Base-by-base conservation (phyloP, 2,113 vertebrate genomes). In the Cebidichthys violaceus region DNA sequence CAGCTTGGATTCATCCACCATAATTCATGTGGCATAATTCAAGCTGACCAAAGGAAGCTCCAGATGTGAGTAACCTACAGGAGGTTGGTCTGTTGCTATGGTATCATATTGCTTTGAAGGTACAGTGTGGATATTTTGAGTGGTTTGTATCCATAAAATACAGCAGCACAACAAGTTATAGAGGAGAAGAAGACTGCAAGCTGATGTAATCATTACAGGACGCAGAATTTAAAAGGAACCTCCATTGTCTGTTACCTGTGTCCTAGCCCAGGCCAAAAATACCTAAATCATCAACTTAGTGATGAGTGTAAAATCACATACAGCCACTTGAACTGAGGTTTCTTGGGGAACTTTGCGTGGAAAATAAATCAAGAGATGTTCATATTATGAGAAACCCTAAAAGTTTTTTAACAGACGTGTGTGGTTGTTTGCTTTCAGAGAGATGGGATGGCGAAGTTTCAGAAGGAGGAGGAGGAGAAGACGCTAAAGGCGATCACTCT, bases 401-500 rank as follows among this genome's bases (percentile, higher is more conserved):
- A 45, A 1, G 43, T 13, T 43, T 43, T 43, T 43, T 37, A 55
- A 24, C 13, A 74, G 41, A 10, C 4, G 18, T 67, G 20, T 64
- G 65, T 69, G 22, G 57, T 18, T 83, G 35, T 77, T 68, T 77
- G 24, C 11, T 79, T 88, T 81, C 86, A 99, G 98, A 94, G 94
- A 0, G 98, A 99, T 83, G 96, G 96, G 70, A 88, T 99, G 94
- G 94, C 96, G 39, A 96, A 92, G 61, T 96, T 92, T 61, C 97
- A 99, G 81, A 97, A 94, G 83, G 98, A 99, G 90, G 97, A 99
- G 57, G 97, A 99, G 73, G 97, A 99, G 71, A 96, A 96, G 84
- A 94, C 96, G 0, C 88, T 98, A 0, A 94, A 96, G 47, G 97
- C 98, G 14, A 97, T 99, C 77, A 97, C 97, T 0, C 95, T 99